These are phyloP conservation scores for Callosobruchus maculatus DNA, from an alignment of 2,888 invertebrate genomes.

Conservation along the genomic window DNA sequence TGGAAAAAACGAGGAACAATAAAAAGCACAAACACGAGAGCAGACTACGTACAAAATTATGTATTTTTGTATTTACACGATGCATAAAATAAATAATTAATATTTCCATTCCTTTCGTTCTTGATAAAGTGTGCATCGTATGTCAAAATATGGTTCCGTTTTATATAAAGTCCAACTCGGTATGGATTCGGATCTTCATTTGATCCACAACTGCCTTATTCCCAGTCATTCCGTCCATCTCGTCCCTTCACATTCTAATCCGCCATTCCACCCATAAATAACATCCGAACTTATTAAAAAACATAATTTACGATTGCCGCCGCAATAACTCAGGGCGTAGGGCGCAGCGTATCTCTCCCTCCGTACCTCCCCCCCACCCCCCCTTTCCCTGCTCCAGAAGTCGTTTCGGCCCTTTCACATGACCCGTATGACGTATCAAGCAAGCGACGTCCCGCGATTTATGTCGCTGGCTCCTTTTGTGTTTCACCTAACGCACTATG, in stretches of 20 bases:
- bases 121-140: no score
- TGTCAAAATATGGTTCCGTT: no score
- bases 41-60: no score
- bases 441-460: constrained; percentile 40
- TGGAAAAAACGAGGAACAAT: no score
- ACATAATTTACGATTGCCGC: not conserved
- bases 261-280: not conserved
- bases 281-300: not conserved
- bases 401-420: constrained; percentile 27
- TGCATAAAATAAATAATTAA: no score
- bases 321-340: not conserved
- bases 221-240: not conserved
- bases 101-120: no score
- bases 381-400: not conserved
- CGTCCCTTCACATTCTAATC: not conserved
- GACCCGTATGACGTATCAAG: constrained; percentile 28
- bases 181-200: not conserved
- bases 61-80: no score
- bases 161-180: not conserved
- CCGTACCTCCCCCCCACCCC: not conserved
- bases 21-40: no score
- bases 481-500: constrained; percentile 49
- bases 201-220: not conserved
- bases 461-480: constrained; percentile 50
- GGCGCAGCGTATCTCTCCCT: not conserved